phyloP scores from a whole-genome alignment of 23 tunicate genomes.

The Halocynthia aurantium region DNA sequence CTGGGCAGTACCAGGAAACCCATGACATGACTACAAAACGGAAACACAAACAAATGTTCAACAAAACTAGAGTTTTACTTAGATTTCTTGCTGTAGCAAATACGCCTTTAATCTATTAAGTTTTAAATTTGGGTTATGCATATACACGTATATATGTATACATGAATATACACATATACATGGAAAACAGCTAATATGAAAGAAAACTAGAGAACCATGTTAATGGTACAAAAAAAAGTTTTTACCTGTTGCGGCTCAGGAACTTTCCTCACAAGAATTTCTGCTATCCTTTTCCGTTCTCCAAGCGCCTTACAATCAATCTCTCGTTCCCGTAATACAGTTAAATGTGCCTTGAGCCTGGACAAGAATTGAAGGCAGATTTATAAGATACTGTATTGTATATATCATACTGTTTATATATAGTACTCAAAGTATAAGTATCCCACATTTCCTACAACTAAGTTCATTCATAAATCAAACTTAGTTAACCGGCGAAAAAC shows the following conservation, averaged over 20 bases:
- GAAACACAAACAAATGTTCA: no score
- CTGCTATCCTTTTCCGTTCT: constrained; percentile 63
- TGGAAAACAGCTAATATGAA: not conserved
- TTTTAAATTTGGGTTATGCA: no score
- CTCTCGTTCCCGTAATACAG: constrained; percentile 72
- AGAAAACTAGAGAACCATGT: not conserved
- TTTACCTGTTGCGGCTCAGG: constrained; percentile 87
- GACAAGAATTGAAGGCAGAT: not conserved
- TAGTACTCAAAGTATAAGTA: no score
- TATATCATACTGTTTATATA: not conserved
- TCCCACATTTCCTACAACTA: no score
- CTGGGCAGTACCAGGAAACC: no score
- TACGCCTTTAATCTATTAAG: no score
- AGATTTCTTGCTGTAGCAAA: no score
- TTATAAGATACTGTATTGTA: not conserved
- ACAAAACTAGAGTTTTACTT: no score
- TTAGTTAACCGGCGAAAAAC: no score
- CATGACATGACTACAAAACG: no score
- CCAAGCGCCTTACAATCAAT: constrained; percentile 50
- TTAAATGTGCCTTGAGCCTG: constrained; percentile 79
- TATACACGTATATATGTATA: not conserved
- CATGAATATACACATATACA: not conserved
- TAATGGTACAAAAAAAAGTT: no score
- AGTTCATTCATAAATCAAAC: no score
- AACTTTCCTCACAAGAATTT: constrained; percentile 71